Evolutionary conservation across 2,797 vertebrate species (phyloP).

Genomic region (Sciurus carolinensis): DNA sequence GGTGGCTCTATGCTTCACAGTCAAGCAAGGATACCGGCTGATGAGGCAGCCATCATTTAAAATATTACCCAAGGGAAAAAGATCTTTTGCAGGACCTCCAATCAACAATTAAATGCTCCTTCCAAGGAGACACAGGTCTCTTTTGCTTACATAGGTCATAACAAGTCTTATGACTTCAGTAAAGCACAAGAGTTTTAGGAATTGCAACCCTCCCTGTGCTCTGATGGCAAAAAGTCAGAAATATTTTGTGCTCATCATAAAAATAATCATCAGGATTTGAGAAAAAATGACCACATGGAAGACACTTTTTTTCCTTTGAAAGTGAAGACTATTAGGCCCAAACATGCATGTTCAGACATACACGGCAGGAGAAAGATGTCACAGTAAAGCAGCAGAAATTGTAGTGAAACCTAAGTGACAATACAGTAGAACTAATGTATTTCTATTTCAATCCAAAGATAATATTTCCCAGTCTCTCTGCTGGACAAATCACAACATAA

Average conservation of each 20-base stretch:
- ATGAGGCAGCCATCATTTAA: constrained; percentile 18
- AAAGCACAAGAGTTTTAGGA: background rate
- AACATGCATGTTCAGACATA: background rate
- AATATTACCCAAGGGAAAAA: background rate
- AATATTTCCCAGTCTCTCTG: background rate
- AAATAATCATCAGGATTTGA: constrained; percentile 15
- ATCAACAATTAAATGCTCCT: background rate
- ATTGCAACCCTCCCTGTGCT: background rate
- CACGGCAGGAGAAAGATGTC: background rate
- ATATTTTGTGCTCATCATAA: background rate
- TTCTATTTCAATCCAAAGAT: constrained; percentile 15
- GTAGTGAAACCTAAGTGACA: background rate
- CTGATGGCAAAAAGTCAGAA: background rate
- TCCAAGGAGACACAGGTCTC: background rate
- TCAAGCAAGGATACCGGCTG: background rate
- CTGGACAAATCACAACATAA: constrained; percentile 34
- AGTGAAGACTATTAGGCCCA: background rate
- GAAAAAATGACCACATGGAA: constrained; percentile 15
- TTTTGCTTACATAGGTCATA: background rate
- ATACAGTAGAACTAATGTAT: background rate
- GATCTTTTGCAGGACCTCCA: background rate
- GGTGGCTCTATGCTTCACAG: background rate
- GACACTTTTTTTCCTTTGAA: background rate
- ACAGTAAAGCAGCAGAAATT: background rate
- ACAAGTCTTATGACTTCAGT: background rate